A percentile compares a stretch with the other conserved stretches of the same genome.
Evolutionary conservation across 2,888 invertebrate genomes (phyloP).

Genomic region (Eristalis tenax): DNA sequence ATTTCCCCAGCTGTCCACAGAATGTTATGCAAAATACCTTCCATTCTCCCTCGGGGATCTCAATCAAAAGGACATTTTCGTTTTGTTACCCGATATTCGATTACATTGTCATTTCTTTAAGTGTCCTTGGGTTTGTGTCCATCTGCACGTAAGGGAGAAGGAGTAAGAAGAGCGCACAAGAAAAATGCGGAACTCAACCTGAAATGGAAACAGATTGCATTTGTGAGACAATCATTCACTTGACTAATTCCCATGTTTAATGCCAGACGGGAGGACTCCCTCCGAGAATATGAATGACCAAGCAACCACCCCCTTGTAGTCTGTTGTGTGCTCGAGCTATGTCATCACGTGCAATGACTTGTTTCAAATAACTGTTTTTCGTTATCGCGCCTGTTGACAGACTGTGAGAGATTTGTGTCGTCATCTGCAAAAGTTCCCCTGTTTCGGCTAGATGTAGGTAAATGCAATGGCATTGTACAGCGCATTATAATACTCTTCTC

Average conservation of each 20-base stretch:
- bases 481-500: no score
- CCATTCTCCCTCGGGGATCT: not conserved
- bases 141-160: not conserved
- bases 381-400: not conserved
- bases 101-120: not conserved
- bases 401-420: not conserved
- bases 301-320: not conserved
- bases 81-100: not conserved
- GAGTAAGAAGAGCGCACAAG: not conserved
- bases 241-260: constrained; percentile 40
- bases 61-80: not conserved
- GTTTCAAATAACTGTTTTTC: constrained; percentile 15
- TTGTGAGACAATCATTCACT: constrained; percentile 27
- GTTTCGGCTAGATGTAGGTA: no score
- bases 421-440: constrained; percentile 3
- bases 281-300: not conserved
- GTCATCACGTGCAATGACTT: not conserved
- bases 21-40: not conserved
- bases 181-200: not conserved
- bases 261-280: constrained; percentile 1
- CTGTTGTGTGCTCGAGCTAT: not conserved
- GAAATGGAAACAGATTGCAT: constrained; percentile 15
- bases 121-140: no score
- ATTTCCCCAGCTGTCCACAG: not conserved
- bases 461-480: no score